phyloP scores from a whole-genome alignment of 2,888 invertebrate genomes.

The Trachelus troglodyta region DNA sequence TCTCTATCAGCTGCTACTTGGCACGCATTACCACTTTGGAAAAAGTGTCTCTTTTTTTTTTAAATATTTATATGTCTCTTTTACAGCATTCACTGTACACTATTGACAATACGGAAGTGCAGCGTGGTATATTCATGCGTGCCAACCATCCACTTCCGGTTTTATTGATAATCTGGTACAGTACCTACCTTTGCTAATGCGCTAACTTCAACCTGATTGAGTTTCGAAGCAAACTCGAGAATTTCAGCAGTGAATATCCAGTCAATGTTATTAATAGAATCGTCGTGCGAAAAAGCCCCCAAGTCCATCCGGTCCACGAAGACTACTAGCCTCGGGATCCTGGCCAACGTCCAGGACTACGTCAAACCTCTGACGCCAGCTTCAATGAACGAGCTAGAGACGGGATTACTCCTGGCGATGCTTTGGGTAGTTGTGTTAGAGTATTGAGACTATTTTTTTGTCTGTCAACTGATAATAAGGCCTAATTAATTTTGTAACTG shows the following conservation, averaged over 20 bases:
- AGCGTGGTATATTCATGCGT: background rate
- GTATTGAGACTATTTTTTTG: background rate
- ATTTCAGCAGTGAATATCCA: background rate
- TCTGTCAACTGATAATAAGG: background rate
- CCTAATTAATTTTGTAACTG: background rate
- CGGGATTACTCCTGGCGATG: too few species aligned
- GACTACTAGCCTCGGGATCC: background rate
- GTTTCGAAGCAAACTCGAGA: background rate
- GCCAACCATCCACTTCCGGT: background rate
- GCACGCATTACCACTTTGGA: background rate
- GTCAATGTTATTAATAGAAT: background rate
- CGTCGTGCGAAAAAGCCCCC: background rate
- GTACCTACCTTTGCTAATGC: background rate
- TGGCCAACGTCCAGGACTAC: conserved; percentile 51
- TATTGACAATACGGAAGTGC: background rate
- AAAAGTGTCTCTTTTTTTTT: background rate
- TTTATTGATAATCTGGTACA: background rate
- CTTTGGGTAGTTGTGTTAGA: background rate
- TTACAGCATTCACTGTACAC: background rate
- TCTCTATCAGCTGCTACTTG: conserved; percentile 22
- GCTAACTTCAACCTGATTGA: background rate
- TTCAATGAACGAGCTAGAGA: conserved; percentile 52
- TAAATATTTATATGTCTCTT: background rate
- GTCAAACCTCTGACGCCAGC: conserved; percentile 59
- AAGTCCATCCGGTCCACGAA: background rate